Conservation (phyloP, 2,888 invertebrate genomes). For the Iphiclides podalirius region DNA sequence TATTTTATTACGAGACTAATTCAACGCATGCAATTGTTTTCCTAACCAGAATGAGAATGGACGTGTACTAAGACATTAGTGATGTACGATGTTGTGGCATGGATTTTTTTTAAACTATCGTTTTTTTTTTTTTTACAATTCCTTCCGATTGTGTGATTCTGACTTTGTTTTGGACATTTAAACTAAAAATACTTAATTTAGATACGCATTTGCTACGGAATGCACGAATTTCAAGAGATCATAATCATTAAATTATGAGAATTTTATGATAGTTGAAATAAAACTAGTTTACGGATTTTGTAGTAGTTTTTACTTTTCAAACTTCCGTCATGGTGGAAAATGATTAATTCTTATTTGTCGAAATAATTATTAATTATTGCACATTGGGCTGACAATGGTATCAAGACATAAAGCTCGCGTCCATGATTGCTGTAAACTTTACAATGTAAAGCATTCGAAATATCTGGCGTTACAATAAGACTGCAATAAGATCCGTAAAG, state of each 20-base stretch:
- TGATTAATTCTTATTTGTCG: no score
- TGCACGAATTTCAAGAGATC: neutral
- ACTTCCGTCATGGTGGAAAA: no score
- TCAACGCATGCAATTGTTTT: constrained; percentile 60
- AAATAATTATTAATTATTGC: no score
- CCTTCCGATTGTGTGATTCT: constrained; percentile 3
- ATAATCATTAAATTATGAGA: no score
- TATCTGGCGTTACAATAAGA: no score
- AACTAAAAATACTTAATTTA: neutral
- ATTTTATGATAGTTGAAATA: neutral
- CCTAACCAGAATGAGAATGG: constrained; percentile 51
- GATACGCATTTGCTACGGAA: neutral
- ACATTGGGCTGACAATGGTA: no score
- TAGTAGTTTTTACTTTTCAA: no score
- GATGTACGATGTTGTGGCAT: constrained; percentile 18
- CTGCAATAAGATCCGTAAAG: no score
- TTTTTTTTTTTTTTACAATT: neutral
- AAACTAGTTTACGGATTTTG: no score
- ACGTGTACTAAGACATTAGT: constrained; percentile 32
- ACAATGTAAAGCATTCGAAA: no score
- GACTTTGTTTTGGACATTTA: neutral
- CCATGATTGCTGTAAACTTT: no score
- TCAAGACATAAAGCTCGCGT: no score
- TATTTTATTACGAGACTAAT: constrained; percentile 42
- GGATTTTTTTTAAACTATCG: neutral